These are phyloP conservation scores for Melanotaenia trifasciata DNA, from an alignment of 2,797 vertebrate species.

Conservation along the genomic window DNA sequence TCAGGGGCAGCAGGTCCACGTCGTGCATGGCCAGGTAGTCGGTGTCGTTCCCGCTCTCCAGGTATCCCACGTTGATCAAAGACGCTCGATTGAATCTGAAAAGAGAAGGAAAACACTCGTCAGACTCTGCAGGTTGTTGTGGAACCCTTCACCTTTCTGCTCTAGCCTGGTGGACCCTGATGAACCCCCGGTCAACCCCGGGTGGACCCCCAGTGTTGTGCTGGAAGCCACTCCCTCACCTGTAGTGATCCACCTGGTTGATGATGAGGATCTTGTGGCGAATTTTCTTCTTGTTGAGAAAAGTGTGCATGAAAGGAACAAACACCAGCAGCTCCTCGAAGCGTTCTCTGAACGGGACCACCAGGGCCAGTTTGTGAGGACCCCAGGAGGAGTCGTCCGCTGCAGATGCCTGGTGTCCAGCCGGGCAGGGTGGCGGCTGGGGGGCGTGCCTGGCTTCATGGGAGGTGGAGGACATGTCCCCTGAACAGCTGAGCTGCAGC, in stretches of 20 bases:
- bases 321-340: constrained; percentile 96
- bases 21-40: constrained; percentile 99
- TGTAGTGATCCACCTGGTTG: constrained; percentile 96
- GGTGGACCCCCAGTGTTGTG: too few relatives aligned
- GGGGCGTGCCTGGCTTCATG: constrained; percentile 36
- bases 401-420: constrained; percentile 56
- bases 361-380: constrained; percentile 90
- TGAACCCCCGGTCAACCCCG: too few relatives aligned
- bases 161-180: background rate
- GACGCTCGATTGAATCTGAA: constrained; percentile 95
- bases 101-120: background rate
- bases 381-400: constrained; percentile 88
- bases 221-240: constrained; percentile 76
- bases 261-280: constrained; percentile 91
- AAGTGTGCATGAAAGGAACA: constrained; percentile 93
- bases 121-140: background rate
- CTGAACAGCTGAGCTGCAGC: constrained; percentile 95
- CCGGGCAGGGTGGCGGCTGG: constrained; percentile 73
- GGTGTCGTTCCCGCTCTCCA: constrained; percentile 94
- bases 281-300: constrained; percentile 93
- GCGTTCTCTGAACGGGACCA: constrained; percentile 95
- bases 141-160: too few relatives aligned
- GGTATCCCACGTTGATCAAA: constrained; percentile 93
- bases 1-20: constrained; percentile 94
- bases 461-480: constrained; percentile 74